Evolutionary conservation across 1,140 invertebrate genomes (phyloP), one percentile per base, ranked within the genome.

Genomic region (Druon quercuslanigerum): DNA sequence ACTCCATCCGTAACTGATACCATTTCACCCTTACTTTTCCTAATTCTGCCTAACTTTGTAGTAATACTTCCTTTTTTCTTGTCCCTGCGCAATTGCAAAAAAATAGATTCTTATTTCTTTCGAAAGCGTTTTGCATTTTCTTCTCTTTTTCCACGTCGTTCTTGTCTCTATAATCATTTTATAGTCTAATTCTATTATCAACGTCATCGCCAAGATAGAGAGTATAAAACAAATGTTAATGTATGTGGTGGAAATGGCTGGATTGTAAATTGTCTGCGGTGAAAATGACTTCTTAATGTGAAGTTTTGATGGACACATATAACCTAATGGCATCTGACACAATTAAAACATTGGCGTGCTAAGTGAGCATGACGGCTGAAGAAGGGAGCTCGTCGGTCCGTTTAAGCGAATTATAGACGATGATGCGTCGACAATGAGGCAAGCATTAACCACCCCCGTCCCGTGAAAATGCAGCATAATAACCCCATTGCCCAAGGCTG

Each of bases 331-430:
- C 57, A 66, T 66, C 60, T 33, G 60, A 66, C 60, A 79, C 77
- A 83, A 85, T 83, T 78, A 82, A 82, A 81, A 81, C 73, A 76
- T 76, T 71, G 78, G 71, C 74, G 70, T 46, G 76, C 56, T 70
- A 76, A 85, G 82, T 79, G 82, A 82, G 79, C 77, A 80, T 78
- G 76, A 81, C 82, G 79, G 82, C 82, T 78, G 80, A 84, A 82
- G 77, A 78, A 84, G 81, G 82, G 82, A 78, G 74, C 77, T 80
- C 75, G 75, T 80, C 56, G 78, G 72, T 74, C 60, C 83, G 79
- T 84, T 84, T 84, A 83, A 79, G 74, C 79, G 79, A 81, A 84
- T 84, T 84, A 84, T 84, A 77, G 78, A 81, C 78, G 79, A 83
- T 84, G 81, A 84, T 84, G 82, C 82, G 80, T 75, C 82, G 82